Percentiles rank a stretch among this genome's conserved stretches.
Evolutionary conservation across 2,888 invertebrate species (phyloP).

Genomic region (Aleiodes alternator): DNA sequence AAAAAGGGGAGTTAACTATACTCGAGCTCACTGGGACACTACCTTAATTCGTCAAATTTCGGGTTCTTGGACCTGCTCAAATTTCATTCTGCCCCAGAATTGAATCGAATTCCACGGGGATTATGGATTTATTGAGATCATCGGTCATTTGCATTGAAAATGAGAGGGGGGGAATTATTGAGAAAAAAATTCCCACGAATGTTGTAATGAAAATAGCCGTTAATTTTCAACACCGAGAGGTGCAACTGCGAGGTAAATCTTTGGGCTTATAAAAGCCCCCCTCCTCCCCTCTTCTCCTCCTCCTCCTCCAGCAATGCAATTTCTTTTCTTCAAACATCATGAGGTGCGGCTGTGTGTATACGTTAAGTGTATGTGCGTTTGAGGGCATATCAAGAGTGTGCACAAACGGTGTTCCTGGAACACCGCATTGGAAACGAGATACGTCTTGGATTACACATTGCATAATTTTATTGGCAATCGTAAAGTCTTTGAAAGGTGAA

Average conservation of each 20-base stretch:
- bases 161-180: constrained; percentile 12
- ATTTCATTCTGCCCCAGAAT: constrained; percentile 52
- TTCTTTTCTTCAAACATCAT: constrained; percentile 40
- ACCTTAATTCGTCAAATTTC: too few relatives aligned
- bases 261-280: background rate
- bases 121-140: background rate
- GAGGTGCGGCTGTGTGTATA: constrained; percentile 31
- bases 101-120: constrained; percentile 31
- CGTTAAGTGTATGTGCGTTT: constrained; percentile 18
- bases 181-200: constrained; percentile 43
- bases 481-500: constrained; percentile 56
- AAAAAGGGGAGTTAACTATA: too few relatives aligned
- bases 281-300: background rate
- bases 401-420: constrained; percentile 43
- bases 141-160: constrained; percentile 33
- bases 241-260: constrained; percentile 28
- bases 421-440: constrained; percentile 63
- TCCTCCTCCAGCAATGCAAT: constrained; percentile 2
- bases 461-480: constrained; percentile 69
- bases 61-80: constrained; percentile 11
- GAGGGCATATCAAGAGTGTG: background rate
- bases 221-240: constrained; percentile 36
- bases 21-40: too few relatives aligned
- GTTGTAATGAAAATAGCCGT: constrained; percentile 37
- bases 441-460: constrained; percentile 69